Base-by-base conservation (phyloP, 2,113 vertebrate species). In the Melanotaenia duboulayi region DNA sequence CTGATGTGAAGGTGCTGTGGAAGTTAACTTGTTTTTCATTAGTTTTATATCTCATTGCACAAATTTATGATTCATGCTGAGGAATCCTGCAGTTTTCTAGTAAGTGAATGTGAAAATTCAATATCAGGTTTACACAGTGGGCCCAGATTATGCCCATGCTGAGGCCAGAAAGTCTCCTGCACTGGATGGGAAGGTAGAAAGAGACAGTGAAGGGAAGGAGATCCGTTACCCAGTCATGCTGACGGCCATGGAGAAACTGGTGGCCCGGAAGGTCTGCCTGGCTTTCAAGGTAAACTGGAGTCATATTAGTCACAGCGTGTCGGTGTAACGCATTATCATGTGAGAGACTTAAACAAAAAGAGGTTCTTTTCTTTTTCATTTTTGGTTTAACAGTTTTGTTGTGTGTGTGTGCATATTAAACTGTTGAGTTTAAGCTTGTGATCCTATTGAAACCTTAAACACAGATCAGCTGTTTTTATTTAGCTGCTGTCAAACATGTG, bases 161-260 rank as follows among this genome's bases (percentile, higher is more conserved):
- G 97, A 99, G 90, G 97, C 97, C 71, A 95, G 97, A 25, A 99
- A 99, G 65, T 99, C 97, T 37, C 97, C 97, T 0, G 97, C 97
- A 19, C 83, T 99, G 83, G 97, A 99, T 37, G 97, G 97, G 16
- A 99, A 99, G 65, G 97, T 99, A 1, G 97, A 99, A 68, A 87
- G 97, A 69, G 97, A 99, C 90, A 98, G 97, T 0, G 97, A 99
- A 62, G 97, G 97, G 20, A 99, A 99, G 51, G 97, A 99, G 81
- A 97, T 99, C 78, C 97, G 97, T 0, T 99, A 99, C 80, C 97
- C 97, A 0, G 97, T 99, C 74, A 99, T 99, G 97, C 93, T 99
- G 62, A 98, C 97, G 0, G 97, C 97, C 88, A 97, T 98, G 95
- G 97, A 99, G 92, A 99, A 99, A 50, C 95, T 99, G 0, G 97